These are phyloP conservation scores for Willisornis vidua DNA, from an alignment of 2,113 vertebrate species.

Conservation along the genomic window DNA sequence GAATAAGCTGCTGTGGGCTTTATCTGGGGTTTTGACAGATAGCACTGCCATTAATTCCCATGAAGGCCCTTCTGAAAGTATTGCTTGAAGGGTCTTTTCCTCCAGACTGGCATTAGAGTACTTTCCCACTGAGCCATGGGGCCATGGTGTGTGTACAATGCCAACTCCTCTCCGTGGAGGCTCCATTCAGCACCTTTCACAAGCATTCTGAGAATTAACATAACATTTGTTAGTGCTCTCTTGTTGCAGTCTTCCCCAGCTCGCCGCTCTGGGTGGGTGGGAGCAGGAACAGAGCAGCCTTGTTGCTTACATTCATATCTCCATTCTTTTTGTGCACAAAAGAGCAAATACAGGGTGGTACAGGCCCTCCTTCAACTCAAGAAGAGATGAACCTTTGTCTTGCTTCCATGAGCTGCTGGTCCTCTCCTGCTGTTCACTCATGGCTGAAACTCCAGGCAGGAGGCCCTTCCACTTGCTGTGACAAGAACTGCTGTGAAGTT, in stretches of 20 bases:
- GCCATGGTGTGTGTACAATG: background rate
- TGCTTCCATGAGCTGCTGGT: background rate
- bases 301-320: constrained; percentile 39
- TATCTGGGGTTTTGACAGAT: background rate
- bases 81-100: background rate
- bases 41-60: background rate
- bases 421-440: background rate
- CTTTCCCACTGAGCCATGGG: background rate
- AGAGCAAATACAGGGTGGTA: background rate
- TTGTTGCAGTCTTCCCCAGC: background rate
- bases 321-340: constrained; percentile 47
- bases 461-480: background rate
- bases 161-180: background rate
- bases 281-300: constrained; percentile 56
- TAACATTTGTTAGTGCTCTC: background rate
- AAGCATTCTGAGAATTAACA: background rate
- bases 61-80: background rate
- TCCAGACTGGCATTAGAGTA: background rate
- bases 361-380: background rate
- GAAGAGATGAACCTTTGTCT: constrained; percentile 19
- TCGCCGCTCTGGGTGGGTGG: background rate
- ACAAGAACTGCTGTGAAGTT: background rate
- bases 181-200: constrained; percentile 29
- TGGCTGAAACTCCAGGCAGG: background rate
- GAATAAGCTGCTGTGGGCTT: background rate